phyloP scores from a whole-genome alignment of 2,797 vertebrate genomes.

The Scomberomorus guttatus region DNA sequence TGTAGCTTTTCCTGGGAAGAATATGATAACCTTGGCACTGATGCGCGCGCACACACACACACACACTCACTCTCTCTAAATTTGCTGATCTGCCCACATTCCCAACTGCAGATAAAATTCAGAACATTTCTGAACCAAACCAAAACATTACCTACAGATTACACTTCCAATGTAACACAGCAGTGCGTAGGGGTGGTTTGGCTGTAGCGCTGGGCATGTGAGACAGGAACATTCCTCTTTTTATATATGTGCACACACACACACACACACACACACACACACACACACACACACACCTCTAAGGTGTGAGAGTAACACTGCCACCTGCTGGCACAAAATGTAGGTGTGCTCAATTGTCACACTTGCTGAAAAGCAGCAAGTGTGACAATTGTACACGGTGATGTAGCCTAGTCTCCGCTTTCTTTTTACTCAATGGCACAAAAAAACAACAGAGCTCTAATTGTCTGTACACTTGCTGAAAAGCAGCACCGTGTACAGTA shows the following conservation, averaged over 20 bases:
- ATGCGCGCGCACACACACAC: background rate
- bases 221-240: constrained; percentile 38
- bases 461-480: background rate
- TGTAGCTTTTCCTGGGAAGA: constrained; percentile 55
- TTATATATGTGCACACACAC: background rate
- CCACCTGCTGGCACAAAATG: constrained; percentile 66
- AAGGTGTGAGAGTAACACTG: constrained; percentile 52
- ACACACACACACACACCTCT: background rate
- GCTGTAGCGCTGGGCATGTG: background rate
- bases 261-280: background rate
- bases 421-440: too few species aligned
- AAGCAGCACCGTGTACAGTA: background rate
- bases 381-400: too few species aligned
- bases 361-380: background rate
- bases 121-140: constrained; percentile 70
- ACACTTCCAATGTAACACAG: constrained; percentile 39
- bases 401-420: too few species aligned
- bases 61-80: constrained; percentile 15
- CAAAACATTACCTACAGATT: constrained; percentile 70
- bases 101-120: constrained; percentile 65
- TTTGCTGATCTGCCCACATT: constrained; percentile 29
- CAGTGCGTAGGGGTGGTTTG: constrained; percentile 24
- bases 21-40: constrained; percentile 62
- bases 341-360: background rate
- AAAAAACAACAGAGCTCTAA: too few species aligned